Evolutionary conservation across 2,888 invertebrate species (phyloP), one percentile per base, ranked within the genome.

Genomic region (Temnothorax unifasciatus): DNA sequence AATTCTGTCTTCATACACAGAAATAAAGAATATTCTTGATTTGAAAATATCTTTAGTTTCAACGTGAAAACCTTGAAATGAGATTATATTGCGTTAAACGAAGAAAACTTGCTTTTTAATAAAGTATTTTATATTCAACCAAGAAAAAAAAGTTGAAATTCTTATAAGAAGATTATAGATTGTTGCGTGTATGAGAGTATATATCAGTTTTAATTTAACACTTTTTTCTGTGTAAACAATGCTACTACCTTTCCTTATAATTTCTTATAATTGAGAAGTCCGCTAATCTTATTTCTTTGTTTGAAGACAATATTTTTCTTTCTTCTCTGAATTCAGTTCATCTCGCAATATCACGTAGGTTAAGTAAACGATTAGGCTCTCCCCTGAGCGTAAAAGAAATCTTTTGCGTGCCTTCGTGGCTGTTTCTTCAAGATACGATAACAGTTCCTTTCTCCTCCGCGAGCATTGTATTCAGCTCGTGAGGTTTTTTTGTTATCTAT

Each of bases 341-440:
- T 21, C n/a, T 66, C 25, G 13, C 1, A 18, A 9, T 44, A 66
- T 18, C 29, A 25, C 54, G 52, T 41, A 66, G 2, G 9, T 66
- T 77, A 44, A 54, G 52, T 18, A 50, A 75, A 76, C 52, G 52
- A 66, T 66, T 66, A 54, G 41, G 9, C 9, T 44, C 66, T 76
- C 29, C 29, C 52, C 3, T 4, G 4, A 52, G 3, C 38, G 21
- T 47, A 47, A 47, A 77, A 64, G 61, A 68, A 54, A 52, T n/a
- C 3, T 8, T 8, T 41, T 41, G n/a, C 3, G n/a, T 29, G 63
- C 9, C 59, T 75, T 47, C 29, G 11, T 34, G 34, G 21, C 11
- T 21, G n/a, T 52, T 25, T 52, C 59, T 77, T 85, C 50, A 59
- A 82, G 71, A 11, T 47, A 76, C 61, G 73, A 81, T 76, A 76